Base-by-base conservation (phyloP, 2,888 invertebrate genomes). In the Sesamia inferens region DNA sequence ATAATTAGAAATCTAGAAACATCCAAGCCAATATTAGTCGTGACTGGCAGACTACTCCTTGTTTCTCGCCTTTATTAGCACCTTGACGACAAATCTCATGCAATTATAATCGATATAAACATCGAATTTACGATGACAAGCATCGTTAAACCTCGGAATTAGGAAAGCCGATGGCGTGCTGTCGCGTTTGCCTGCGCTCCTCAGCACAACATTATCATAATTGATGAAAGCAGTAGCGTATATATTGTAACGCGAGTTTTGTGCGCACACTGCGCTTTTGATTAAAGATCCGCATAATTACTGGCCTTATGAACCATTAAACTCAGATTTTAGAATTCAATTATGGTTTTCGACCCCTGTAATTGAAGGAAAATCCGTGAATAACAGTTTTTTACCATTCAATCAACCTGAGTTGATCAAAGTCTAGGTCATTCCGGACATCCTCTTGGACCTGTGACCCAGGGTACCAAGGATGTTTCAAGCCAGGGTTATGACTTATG, bases 181-280 rank as follows among this genome's bases (percentile, higher is more conserved):
- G 85, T 91, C 87, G 91, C 92, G 92, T 91, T 92, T 86, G 92
- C 86, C 74, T 14, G 68, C 70, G 64, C 73, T 54, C 74, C 74
- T 83, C 88, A 81, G 86, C 87, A 85, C 80, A 68, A 79, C 86
- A 95, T 95, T 94, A 94, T 91, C 94, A 94, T 96, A 95, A 96
- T 96, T 95, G 94, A 94, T 93, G 95, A 95, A 96, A 96, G 95
- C 93, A 92, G 92, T 87, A 87, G 88, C 69, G 73, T 73, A 79
- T 85, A 84, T 87, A 85, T 68, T 77, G 85, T 87, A 84, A 80
- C 78, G 79, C 81, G 78, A 76, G 81, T 85, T 89, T 85, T 70
- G 80, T 83, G 79, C 71, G 84, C 71, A 69, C 69, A 62, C 68
- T 19, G 11, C 59, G 31, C 39, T 70, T 63, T 14, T 70, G 47